These are phyloP conservation scores for Reinhardtius hippoglossoides DNA, from an alignment of 2,113 vertebrate species.

Conservation along the genomic window DNA sequence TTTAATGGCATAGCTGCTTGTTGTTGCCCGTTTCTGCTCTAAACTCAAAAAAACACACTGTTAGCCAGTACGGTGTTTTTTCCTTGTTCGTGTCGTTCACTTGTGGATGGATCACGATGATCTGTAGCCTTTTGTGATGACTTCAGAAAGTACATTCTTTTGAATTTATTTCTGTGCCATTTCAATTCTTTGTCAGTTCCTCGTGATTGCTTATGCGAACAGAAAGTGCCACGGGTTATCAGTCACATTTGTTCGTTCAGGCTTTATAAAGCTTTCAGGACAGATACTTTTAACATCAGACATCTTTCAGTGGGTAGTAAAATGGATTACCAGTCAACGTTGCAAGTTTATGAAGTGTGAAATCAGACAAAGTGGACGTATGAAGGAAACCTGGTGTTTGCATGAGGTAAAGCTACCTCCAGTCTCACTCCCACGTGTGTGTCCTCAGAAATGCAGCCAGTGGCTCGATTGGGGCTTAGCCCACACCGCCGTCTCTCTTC, in stretches of 20 bases:
- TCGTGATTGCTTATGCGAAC: slow-evolving; percentile 1
- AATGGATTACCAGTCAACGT: slow-evolving; percentile 26
- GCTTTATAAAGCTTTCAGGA: too few relatives aligned
- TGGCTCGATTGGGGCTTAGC: slow-evolving; percentile 39
- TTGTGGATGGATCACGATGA: too few relatives aligned
- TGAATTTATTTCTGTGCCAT: too few relatives aligned
- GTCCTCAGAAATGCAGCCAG: slow-evolving; percentile 55
- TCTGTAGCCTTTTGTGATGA: too few relatives aligned
- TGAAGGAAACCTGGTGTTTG: slow-evolving; percentile 46
- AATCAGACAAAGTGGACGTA: slow-evolving; percentile 49
- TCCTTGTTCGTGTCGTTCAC: too few relatives aligned
- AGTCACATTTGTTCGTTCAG: neutral
- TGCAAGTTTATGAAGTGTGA: slow-evolving; percentile 52
- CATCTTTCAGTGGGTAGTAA: slow-evolving; percentile 15
- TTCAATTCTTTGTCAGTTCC: neutral
- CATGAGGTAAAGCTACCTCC: slow-evolving; percentile 32
- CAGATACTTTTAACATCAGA: slow-evolving; percentile 13
- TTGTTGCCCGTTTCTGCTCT: too few relatives aligned
- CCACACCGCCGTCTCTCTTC: slow-evolving; percentile 6
- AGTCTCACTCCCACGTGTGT: slow-evolving; percentile 34
- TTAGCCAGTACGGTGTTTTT: too few relatives aligned
- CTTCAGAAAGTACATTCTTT: neutral
- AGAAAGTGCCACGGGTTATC: neutral
- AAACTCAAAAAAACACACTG: too few relatives aligned
- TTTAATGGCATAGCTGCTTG: too few relatives aligned